Conservation (phyloP, 2,888 invertebrate genomes). For the Shargacucullia verbasci region DNA sequence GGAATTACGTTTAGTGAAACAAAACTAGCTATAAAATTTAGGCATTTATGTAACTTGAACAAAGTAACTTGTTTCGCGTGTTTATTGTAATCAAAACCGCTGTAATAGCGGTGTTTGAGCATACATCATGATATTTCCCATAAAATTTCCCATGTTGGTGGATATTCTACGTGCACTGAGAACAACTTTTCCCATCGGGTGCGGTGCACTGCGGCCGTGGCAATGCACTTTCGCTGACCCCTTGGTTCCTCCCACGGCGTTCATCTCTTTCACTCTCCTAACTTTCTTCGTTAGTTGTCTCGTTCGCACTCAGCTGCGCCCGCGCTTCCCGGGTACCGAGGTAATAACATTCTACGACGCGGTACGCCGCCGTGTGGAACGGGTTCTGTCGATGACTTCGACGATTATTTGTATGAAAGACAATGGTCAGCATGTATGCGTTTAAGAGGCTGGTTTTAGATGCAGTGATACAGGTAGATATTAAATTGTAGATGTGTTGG, state of each 20-base stretch:
- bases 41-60: slow-evolving; percentile 12
- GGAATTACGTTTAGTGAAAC: slow-evolving; percentile 2
- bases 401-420: slow-evolving; percentile 85
- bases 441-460: slow-evolving; percentile 67
- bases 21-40: slow-evolving; percentile 18
- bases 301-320: slow-evolving; percentile 79
- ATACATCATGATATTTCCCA: slow-evolving; percentile 64
- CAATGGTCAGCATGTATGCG: slow-evolving; percentile 78
- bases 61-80: slow-evolving; percentile 7
- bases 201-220: slow-evolving; percentile 83
- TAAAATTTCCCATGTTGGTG: slow-evolving; percentile 73
- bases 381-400: slow-evolving; percentile 87
- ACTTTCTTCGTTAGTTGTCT: slow-evolving; percentile 76
- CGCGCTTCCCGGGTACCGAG: slow-evolving; percentile 84
- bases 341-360: slow-evolving; percentile 88
- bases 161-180: slow-evolving; percentile 75
- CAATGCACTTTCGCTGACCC: slow-evolving; percentile 89
- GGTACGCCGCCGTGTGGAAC: slow-evolving; percentile 87
- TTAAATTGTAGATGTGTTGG: slow-evolving; percentile 30
- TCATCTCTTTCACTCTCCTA: slow-evolving; percentile 76
- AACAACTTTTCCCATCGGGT: slow-evolving; percentile 85
- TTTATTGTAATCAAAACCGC: slow-evolving; percentile 36
- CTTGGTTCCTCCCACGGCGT: slow-evolving; percentile 83
- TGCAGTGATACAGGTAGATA: slow-evolving; percentile 38
- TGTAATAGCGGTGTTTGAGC: slow-evolving; percentile 46